phyloP scores from a whole-genome alignment of 2,113 vertebrate species.

The Leiothrix lutea region DNA sequence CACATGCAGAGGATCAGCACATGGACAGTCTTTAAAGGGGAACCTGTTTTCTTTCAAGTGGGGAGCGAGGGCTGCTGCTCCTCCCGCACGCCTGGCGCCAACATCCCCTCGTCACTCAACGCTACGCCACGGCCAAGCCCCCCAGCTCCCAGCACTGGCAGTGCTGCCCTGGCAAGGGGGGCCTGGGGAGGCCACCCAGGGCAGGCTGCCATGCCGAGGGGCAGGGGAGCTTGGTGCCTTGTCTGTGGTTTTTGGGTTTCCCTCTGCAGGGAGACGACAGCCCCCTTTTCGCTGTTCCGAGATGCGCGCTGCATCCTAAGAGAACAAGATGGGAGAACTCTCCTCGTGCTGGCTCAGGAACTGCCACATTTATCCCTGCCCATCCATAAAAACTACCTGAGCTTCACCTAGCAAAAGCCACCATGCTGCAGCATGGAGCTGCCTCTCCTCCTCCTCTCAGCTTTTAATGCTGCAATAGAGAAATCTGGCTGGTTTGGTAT shows the following conservation, averaged over 20 bases:
- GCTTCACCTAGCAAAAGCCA: neutral
- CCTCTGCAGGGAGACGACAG: conserved; percentile 19
- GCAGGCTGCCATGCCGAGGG: neutral
- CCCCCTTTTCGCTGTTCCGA: neutral
- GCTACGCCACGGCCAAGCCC: neutral
- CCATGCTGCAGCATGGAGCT: neutral
- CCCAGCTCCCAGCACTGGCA: neutral
- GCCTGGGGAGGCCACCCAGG: neutral
- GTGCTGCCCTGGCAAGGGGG: neutral
- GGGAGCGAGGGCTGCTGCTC: conserved; percentile 26
- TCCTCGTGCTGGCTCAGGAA: neutral
- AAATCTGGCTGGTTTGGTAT: neutral
- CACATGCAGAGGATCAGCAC: conserved; percentile 91
- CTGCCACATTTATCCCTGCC: neutral
- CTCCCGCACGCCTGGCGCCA: neutral
- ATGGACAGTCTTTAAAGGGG: conserved; percentile 94
- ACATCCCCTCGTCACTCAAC: neutral
- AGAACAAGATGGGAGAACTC: neutral
- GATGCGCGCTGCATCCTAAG: neutral
- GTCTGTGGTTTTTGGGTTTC: conserved; percentile 73
- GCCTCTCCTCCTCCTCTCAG: neutral
- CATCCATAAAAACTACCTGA: neutral
- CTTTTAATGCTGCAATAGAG: neutral
- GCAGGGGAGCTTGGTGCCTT: neutral
- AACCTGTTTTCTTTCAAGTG: conserved; percentile 68